Evolutionary conservation across 2,797 vertebrate genomes (phyloP), one percentile per base, ranked within the genome.

Genomic region (Pygocentrus nattereri): DNA sequence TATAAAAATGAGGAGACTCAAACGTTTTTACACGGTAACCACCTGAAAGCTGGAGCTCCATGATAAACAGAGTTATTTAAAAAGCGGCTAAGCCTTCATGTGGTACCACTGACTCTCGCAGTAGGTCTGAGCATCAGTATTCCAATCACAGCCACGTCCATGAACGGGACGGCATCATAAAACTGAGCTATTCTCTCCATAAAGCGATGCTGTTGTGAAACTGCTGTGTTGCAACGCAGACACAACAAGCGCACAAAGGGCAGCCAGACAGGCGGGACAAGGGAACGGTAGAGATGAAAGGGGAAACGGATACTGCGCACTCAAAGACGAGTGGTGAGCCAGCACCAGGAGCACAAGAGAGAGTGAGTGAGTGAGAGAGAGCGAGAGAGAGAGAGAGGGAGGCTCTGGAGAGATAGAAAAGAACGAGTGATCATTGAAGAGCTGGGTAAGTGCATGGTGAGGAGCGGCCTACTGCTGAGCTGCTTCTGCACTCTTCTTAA

Each of bases 221-320:
- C 6, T 47, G 38, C 13, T 30, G 13, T 47, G 38, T 65, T 30
- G 76, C n/a, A 54, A 59, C 23, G 41, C 41, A 65, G 41, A 34
- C n/a, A 44, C 73, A 74, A 58, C 54, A 54, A 23, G 47, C 16
- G 70, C 18, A 59, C 23, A 69, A 76, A 80, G 44, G n/a, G 70
- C 69, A 79, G 58, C 62, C 80, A 23, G 72, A 80, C 27, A 82
- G n/a, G 78, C 1, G 61, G 56, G 64, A 70, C 49, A 38, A 30
- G 21, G 19, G 23, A 73, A 47, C 50, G 30, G 62, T 62, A 18
- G 21, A 71, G 72, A 79, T 85, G 56, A 77, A 79, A 76, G 64
- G 38, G 30, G 70, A 82, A 71, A 79, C 52, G 41, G 56, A 52
- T 59, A 62, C 64, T n/a, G 31, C 49, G 50, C 58, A 15, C 11